Evolutionary conservation across 2,797 vertebrate species (phyloP).

Genomic region (Phoeniculus purpureus): DNA sequence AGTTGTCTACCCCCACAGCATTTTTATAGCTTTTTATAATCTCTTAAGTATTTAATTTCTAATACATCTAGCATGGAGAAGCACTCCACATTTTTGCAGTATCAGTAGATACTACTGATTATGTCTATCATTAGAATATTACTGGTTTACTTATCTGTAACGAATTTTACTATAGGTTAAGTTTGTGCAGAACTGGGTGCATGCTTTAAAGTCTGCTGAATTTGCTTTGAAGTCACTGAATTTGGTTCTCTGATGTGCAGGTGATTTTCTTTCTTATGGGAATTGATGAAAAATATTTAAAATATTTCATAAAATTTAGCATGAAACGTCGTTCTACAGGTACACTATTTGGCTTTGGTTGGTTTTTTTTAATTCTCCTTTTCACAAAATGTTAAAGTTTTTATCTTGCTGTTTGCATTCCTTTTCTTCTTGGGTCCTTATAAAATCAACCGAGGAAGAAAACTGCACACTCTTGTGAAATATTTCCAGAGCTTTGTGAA

Average conservation of each 20-base stretch:
- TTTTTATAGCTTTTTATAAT: background rate
- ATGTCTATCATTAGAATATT: background rate
- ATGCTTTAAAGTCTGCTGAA: background rate
- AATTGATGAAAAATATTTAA: constrained; percentile 1
- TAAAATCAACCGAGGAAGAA: background rate
- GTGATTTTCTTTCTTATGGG: background rate
- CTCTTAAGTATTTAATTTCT: background rate
- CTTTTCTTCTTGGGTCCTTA: background rate
- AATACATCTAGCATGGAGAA: background rate
- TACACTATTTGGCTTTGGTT: too few relatives aligned
- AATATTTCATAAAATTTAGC: background rate
- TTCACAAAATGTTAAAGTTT: background rate
- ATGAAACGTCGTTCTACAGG: background rate
- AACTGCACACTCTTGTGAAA: background rate
- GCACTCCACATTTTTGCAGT: background rate
- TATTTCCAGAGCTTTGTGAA: background rate
- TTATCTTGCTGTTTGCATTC: background rate
- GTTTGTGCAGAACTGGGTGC: background rate
- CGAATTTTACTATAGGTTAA: background rate
- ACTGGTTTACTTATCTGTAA: background rate
- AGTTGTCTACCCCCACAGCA: background rate
- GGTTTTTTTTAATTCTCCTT: too few relatives aligned
- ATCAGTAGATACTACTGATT: background rate
- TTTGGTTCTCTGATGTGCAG: background rate
- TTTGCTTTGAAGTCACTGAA: too few relatives aligned